A percentile compares a stretch with the other conserved stretches of the same genome.
phyloP scores from a whole-genome alignment of 2,888 invertebrate genomes.

The Pachycephus smyrnensis region DNA sequence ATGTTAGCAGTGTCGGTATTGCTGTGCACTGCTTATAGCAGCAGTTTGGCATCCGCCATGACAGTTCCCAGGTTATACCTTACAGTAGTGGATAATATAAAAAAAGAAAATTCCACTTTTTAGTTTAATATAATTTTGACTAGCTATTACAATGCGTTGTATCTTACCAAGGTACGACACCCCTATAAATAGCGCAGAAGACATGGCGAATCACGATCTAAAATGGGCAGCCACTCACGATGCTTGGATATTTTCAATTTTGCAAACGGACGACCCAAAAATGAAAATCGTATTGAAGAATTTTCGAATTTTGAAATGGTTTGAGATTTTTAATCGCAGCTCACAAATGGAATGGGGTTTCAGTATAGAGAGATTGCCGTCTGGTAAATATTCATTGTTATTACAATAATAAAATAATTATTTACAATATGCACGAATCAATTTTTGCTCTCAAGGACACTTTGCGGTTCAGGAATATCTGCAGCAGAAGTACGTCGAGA shows the following conservation, averaged over 20 bases:
- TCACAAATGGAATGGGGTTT: not conserved
- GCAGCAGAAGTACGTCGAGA: slow-evolving; percentile 29
- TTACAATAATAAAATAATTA: not conserved
- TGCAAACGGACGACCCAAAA: not conserved
- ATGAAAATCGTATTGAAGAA: not conserved
- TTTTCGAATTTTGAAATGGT: not conserved
- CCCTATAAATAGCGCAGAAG: not conserved
- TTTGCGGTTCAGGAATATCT: slow-evolving; percentile 36
- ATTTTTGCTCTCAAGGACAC: slow-evolving; percentile 23
- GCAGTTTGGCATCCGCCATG: slow-evolving; percentile 42
- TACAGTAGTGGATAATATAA: not conserved
- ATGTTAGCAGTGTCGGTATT: slow-evolving; percentile 39
- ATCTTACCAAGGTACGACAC: not conserved
- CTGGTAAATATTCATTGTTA: not conserved
- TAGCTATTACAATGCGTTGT: not conserved
- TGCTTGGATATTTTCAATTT: not conserved
- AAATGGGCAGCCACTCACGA: not conserved
- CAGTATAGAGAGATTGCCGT: not conserved
- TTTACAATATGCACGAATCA: not conserved
- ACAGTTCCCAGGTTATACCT: slow-evolving; percentile 34
- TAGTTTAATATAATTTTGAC: not conserved
- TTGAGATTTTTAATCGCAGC: not conserved
- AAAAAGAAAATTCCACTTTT: not conserved
- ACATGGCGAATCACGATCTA: not conserved
- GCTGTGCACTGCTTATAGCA: slow-evolving; percentile 38